These are phyloP conservation scores for Oreochromis aureus DNA, from an alignment of 2,113 vertebrate genomes.

Conservation along the genomic window DNA sequence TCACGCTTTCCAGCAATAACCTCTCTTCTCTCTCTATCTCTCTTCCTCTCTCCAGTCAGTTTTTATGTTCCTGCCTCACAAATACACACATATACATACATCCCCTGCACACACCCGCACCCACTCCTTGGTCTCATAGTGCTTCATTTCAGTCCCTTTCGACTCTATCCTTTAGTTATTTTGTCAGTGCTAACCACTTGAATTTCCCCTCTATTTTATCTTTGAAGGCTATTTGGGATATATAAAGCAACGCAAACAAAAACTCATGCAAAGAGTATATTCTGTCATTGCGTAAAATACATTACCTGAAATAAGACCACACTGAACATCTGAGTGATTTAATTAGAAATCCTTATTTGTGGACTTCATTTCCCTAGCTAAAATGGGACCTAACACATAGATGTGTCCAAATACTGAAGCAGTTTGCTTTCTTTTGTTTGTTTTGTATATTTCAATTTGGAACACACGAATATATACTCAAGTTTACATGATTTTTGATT, in stretches of 20 bases:
- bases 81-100: slow-evolving; percentile 9
- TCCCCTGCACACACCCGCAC: neutral
- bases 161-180: slow-evolving; percentile 2
- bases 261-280: neutral
- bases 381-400: neutral
- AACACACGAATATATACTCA: neutral
- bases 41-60: slow-evolving; percentile 25
- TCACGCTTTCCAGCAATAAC: slow-evolving; percentile 94
- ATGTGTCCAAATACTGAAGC: neutral
- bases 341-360: neutral
- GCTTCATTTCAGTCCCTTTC: neutral
- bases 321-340: neutral
- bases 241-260: slow-evolving; percentile 8
- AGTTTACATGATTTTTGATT: neutral
- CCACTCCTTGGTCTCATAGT: neutral
- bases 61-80: neutral
- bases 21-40: slow-evolving; percentile 55
- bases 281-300: neutral
- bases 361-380: neutral
- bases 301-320: neutral
- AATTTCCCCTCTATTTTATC: neutral
- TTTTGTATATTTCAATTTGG: neutral
- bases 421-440: neutral
- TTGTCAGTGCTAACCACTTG: neutral
- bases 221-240: neutral